Percentiles rank a stretch among this genome's conserved stretches.
Conservation (phyloP, 2,797 vertebrate genomes). For the Nannoperca obscura region DNA sequence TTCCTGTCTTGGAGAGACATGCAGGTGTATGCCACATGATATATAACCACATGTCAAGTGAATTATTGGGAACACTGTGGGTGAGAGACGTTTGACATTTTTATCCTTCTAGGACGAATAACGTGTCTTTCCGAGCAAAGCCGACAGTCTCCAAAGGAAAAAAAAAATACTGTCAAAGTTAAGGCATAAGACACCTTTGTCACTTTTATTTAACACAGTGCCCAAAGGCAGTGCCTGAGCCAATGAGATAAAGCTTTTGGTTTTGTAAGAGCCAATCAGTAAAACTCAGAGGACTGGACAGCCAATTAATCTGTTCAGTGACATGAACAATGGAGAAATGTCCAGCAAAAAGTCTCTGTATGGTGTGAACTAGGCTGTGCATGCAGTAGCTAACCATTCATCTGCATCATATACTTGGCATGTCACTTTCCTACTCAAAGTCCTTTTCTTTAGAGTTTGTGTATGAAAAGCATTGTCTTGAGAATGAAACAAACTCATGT, state of each 20-base stretch:
- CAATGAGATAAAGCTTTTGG: conserved; percentile 84
- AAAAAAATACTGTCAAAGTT: conserved; percentile 72
- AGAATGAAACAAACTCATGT: background rate
- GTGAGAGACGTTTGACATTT: conserved; percentile 77
- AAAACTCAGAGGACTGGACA: conserved; percentile 69
- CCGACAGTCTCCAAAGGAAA: conserved; percentile 50
- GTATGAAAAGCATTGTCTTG: conserved; percentile 7
- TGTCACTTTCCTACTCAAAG: conserved; percentile 1
- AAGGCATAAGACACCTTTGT: conserved; percentile 77
- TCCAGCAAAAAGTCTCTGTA: conserved; percentile 47
- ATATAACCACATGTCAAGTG: conserved; percentile 65
- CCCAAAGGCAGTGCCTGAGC: conserved; percentile 80
- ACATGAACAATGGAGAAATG: conserved; percentile 70
- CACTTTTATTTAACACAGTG: conserved; percentile 78
- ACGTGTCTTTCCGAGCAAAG: conserved; percentile 80
- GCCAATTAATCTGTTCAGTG: conserved; percentile 83
- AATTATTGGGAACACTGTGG: conserved; percentile 72
- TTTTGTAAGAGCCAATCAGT: conserved; percentile 81
- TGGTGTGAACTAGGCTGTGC: conserved; percentile 45
- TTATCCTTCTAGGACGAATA: conserved; percentile 74
- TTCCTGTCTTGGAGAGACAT: conserved; percentile 44
- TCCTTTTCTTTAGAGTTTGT: background rate
- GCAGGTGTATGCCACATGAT: conserved; percentile 48
- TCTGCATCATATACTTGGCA: conserved; percentile 8
- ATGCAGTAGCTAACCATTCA: conserved; percentile 15